phyloP scores from a whole-genome alignment of 1,140 invertebrate species.

The Leucophenga varia region DNA sequence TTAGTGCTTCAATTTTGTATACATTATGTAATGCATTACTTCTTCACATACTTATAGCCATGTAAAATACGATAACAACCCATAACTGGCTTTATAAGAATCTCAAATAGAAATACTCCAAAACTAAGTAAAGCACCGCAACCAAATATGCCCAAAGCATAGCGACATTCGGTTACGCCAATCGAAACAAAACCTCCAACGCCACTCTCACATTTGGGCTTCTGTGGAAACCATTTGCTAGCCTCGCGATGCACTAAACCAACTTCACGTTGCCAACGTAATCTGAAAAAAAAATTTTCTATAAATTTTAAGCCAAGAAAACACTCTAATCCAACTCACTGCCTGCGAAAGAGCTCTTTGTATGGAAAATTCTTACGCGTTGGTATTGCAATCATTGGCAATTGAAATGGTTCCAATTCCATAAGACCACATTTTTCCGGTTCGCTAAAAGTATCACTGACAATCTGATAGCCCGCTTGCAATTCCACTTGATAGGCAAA shows the following conservation, averaged over 20 bases:
- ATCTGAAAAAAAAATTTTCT: slow-evolving; percentile 29
- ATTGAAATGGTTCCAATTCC: slow-evolving; percentile 60
- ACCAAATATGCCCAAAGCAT: slow-evolving; percentile 54
- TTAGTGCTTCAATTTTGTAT: not conserved
- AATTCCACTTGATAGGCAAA: slow-evolving; percentile 64
- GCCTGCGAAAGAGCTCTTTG: slow-evolving; percentile 59
- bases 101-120: slow-evolving; percentile 27
- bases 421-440: slow-evolving; percentile 63
- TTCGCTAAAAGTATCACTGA: slow-evolving; percentile 62
- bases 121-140: slow-evolving; percentile 51
- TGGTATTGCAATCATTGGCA: slow-evolving; percentile 59
- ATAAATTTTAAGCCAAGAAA: not conserved
- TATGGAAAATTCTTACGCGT: slow-evolving; percentile 61
- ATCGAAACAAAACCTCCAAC: slow-evolving; percentile 59
- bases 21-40: slow-evolving; percentile 13
- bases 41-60: slow-evolving; percentile 8
- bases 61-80: slow-evolving; percentile 15
- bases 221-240: slow-evolving; percentile 54
- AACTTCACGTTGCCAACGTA: slow-evolving; percentile 56
- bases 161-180: slow-evolving; percentile 57
- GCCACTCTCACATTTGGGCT: slow-evolving; percentile 57
- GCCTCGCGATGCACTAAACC: slow-evolving; percentile 52
- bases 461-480: slow-evolving; percentile 60
- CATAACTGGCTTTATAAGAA: slow-evolving; percentile 21
- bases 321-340: slow-evolving; percentile 29